Evolutionary conservation across 2,888 invertebrate genomes (phyloP), one percentile per base, ranked within the genome.

Genomic region (Cynaeus angustus): DNA sequence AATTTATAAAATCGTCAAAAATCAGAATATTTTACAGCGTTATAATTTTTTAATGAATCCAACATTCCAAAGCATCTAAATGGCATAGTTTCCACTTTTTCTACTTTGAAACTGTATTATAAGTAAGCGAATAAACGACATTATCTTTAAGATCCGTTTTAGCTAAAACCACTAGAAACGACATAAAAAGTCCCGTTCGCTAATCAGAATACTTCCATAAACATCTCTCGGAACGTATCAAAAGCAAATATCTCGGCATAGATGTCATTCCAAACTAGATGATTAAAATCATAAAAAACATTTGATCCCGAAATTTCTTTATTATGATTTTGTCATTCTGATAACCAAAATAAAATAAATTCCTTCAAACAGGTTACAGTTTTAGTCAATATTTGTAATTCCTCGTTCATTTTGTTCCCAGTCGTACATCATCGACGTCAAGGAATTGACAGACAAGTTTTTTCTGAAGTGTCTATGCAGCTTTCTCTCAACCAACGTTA

Each of bases 401-500:
- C n/a, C n/a, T n/a, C n/a, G n/a, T 16, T 48, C 45, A 45, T 3
- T 45, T 12, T 8, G n/a, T 45, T 45, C 13, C 13, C 3, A 45
- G 3, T 45, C 45, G 10, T 4, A 37, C 37, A 6, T 37, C 7
- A 10, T n/a, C n/a, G n/a, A n/a, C n/a, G n/a, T n/a, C n/a, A n/a
- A n/a, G n/a, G n/a, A n/a, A n/a, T n/a, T 13, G 43, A 43, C 7
- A 43, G 14, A 43, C 14, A 43, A 13, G 8, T 16, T 21, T 46
- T 46, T 46, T 4, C 1, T 46, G 7, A 9, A 26, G 21, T 12
- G 6, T 52, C 12, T 10, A n/a, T 52, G 28, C 12, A 12, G 37
- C 55, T 55, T 55, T 55, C 55, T 55, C 55, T 12, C 13, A 16
- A 37, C 21, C 13, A 16, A 37, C 10, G 38, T 55, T 41, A 55